Evolutionary conservation across 2,113 vertebrate genomes (phyloP).

Genomic region (Sinocyclocheilus maitianheensis): DNA sequence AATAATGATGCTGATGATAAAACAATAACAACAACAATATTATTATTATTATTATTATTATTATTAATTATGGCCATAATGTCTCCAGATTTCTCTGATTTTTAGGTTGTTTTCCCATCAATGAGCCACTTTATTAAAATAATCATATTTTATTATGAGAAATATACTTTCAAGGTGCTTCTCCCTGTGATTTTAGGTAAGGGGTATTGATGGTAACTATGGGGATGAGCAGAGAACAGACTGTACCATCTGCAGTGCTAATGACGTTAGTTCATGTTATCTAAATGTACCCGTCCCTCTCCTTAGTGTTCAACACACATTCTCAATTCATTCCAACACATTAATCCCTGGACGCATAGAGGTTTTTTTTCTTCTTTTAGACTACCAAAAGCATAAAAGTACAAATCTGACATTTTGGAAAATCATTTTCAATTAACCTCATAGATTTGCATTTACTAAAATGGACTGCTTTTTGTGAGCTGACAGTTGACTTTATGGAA

Average conservation of each 20-base stretch:
- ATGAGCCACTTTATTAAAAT: no score
- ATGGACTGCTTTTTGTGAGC: background rate
- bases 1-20: background rate
- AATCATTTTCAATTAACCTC: background rate
- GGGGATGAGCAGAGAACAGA: constrained; percentile 29
- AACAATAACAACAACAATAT: no score
- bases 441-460: background rate
- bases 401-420: constrained; percentile 6
- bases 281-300: constrained; percentile 14
- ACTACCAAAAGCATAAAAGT: background rate
- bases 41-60: no score
- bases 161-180: background rate
- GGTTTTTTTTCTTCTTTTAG: background rate
- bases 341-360: constrained; percentile 8
- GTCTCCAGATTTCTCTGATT: background rate
- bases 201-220: constrained; percentile 30
- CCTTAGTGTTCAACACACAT: background rate
- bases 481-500: background rate
- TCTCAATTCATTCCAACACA: background rate
- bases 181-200: background rate
- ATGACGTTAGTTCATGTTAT: constrained; percentile 29
- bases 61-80: background rate
- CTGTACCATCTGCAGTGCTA: constrained; percentile 22
- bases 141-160: no score
- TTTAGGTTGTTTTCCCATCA: background rate